Base-by-base conservation (phyloP, 2,113 vertebrate genomes). In the Montifringilla adamsi region DNA sequence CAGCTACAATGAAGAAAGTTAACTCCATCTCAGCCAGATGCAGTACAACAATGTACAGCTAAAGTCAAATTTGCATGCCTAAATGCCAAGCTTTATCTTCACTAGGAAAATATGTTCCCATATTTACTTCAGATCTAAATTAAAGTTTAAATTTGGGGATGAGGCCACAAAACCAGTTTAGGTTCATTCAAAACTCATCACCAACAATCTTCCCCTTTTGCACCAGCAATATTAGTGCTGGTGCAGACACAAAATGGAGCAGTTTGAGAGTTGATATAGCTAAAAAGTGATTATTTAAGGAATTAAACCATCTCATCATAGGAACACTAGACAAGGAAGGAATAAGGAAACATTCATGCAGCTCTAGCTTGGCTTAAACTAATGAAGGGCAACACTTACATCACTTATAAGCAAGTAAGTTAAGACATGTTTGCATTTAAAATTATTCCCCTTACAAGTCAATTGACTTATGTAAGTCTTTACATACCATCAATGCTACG, bases 401-500 rank as follows among this genome's bases (percentile, higher is more conserved):
- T 44, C 16, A 72, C 27, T 60, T 58, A 22, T 55, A 52, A 59
- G 41, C 14, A 78, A 87, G 68, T 43, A 78, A 87, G 72, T 39
- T n/a, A 82, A 74, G 23, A 67, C 33, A 52, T 15, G 33, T 22
- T 41, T 86, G 55, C 23, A 35, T 66, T 93, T 64, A 74, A n/a
- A 73, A 55, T 63, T 14, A 43, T 66, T 81, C 62, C 33, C 23
- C 7, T 1, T 80, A 63, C 23, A 49, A 64, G 19, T 50, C 11
- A 43, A 79, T 49, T 93, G 46, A 75, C 24, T 63, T 73, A 76
- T 8, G 2, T 39, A 86, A 60, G 15, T 49, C 50, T 89, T 76
- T 44, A 97, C 98, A 91, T 98, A 99, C 99, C 99, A 70, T 99
- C 99, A 97, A 99, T 99, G 97, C 99, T 99, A 97, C 99, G 98